Evolutionary conservation across 1,140 invertebrate species (phyloP).

Genomic region (Trinorchestia longiramus): DNA sequence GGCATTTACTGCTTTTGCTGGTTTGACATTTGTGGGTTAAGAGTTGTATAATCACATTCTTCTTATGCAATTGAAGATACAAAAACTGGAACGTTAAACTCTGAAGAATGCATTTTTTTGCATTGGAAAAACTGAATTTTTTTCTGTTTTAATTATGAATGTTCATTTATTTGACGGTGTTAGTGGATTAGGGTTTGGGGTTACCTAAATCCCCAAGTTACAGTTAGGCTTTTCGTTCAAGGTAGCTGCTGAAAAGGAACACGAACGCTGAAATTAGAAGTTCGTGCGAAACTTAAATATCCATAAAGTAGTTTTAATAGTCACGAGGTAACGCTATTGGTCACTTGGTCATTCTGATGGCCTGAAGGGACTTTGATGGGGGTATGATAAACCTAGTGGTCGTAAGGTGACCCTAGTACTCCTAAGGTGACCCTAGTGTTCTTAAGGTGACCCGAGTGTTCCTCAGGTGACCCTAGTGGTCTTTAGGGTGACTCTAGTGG

Average conservation of each 20-base stretch:
- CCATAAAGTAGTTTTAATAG: no score
- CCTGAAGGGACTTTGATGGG: no score
- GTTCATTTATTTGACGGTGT: neutral
- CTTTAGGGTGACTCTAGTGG: no score
- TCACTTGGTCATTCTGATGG: no score
- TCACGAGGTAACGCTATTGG: no score
- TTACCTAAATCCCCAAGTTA: neutral
- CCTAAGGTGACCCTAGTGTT: no score
- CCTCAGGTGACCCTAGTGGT: no score
- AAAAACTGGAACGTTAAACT: neutral
- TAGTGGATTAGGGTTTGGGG: neutral
- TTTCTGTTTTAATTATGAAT: neutral
- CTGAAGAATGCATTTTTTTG: neutral
- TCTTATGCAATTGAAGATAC: neutral
- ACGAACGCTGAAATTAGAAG: no score
- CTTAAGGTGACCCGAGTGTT: no score
- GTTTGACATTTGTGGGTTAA: neutral
- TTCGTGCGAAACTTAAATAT: no score
- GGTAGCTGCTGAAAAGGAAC: no score
- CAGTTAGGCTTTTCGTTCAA: neutral
- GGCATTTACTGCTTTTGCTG: neutral
- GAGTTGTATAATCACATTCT: neutral
- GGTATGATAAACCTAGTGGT: neutral
- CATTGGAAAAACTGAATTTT: neutral
- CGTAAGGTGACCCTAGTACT: no score